A percentile compares a stretch with the other conserved stretches of the same genome.
These are phyloP conservation scores for Fukomys damarensis DNA, from an alignment of 2,113 vertebrate genomes.

Conservation along the genomic window DNA sequence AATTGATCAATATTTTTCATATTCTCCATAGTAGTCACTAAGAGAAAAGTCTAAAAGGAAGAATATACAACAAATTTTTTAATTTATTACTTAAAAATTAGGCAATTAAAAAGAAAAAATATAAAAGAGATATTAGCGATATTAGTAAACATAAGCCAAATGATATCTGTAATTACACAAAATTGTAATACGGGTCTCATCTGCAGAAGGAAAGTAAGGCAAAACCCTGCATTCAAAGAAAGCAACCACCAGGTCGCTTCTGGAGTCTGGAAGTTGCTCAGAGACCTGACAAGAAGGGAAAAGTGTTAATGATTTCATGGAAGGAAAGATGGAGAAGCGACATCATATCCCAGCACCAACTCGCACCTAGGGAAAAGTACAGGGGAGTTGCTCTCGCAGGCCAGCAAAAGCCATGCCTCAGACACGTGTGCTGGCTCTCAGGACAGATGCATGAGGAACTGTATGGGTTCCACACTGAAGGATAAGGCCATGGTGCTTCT, in stretches of 20 bases:
- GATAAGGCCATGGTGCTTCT: neutral
- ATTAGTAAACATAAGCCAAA: neutral
- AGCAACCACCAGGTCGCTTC: neutral
- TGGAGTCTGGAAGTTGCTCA: neutral
- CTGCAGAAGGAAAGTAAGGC: neutral
- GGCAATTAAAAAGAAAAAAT: neutral
- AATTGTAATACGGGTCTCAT: no score
- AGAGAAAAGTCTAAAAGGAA: neutral
- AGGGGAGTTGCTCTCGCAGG: neutral
- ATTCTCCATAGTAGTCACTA: neutral
- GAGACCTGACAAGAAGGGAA: neutral
- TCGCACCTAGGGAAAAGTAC: no score
- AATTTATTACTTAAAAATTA: neutral
- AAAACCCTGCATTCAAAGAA: neutral
- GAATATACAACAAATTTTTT: neutral
- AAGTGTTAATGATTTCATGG: neutral
- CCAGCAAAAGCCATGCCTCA: neutral
- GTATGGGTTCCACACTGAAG: neutral
- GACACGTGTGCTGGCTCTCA: neutral
- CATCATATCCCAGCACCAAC: no score
- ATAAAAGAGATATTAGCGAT: neutral
- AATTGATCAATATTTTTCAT: neutral
- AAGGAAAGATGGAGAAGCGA: neutral
- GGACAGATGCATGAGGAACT: neutral
- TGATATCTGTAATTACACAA: neutral